phyloP scores from a whole-genome alignment of 2,797 vertebrate genomes.

The Cossypha caffra region DNA sequence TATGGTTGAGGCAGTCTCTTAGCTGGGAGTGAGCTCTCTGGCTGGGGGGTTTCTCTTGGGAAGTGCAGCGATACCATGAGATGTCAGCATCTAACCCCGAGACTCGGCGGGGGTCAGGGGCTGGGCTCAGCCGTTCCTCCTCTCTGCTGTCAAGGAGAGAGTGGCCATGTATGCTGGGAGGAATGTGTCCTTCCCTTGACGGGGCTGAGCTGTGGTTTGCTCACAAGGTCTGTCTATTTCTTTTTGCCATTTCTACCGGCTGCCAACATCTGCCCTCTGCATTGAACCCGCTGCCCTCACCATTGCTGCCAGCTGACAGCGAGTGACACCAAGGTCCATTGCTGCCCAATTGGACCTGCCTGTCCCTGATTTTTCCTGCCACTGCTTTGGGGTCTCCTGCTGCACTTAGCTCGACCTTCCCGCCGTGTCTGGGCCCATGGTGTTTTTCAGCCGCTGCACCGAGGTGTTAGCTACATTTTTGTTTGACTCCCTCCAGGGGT shows the following conservation, averaged over 20 bases:
- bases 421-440: accelerated
- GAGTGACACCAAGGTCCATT: not conserved
- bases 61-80: accelerated
- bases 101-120: not conserved
- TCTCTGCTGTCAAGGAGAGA: accelerated
- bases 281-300: not conserved
- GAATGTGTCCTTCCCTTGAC: accelerated
- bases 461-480: not conserved
- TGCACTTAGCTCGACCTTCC: not conserved
- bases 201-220: not conserved
- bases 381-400: not conserved
- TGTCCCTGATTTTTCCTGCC: no score
- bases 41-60: not conserved
- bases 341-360: accelerated
- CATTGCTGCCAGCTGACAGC: not conserved
- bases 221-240: accelerated
- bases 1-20: not conserved
- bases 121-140: not conserved
- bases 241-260: accelerated
- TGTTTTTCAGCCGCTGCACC: not conserved
- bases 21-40: not conserved
- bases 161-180: accelerated
- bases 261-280: accelerated
- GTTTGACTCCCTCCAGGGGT: accelerated
- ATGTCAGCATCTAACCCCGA: accelerated